A percentile compares a stretch with the other conserved stretches of the same genome.
phyloP scores from a whole-genome alignment of 1,140 invertebrate genomes.

The Rhyzopertha dominica region DNA sequence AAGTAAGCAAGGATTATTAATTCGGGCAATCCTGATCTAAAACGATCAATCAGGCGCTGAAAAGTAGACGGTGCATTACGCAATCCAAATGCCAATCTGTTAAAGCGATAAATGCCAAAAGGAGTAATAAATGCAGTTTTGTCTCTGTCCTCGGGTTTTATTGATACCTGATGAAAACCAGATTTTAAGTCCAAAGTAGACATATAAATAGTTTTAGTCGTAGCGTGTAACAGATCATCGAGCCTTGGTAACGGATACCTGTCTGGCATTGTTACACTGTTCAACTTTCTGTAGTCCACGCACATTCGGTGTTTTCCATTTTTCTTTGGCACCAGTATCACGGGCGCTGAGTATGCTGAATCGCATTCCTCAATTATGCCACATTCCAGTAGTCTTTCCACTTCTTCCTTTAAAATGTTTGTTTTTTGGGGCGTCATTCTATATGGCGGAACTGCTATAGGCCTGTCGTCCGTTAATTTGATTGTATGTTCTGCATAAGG shows the following conservation, averaged over 20 bases:
- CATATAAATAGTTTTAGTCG: no score
- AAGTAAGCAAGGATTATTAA: neutral
- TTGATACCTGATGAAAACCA: neutral
- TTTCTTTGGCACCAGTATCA: slow-evolving; percentile 44
- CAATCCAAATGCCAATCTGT: neutral
- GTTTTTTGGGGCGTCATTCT: no score
- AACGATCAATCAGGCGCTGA: neutral
- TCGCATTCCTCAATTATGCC: no score
- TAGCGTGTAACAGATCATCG: no score
- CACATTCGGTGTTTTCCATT: slow-evolving; percentile 45
- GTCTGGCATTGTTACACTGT: slow-evolving; percentile 27
- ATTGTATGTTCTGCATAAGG: no score
- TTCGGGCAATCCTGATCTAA: neutral
- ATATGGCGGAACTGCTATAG: no score
- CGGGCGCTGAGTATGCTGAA: slow-evolving; percentile 37
- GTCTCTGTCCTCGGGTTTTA: neutral
- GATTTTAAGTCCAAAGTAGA: neutral
- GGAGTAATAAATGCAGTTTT: slow-evolving; percentile 1
- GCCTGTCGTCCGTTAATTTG: no score
- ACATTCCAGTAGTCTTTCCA: no score
- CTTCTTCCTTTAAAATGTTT: no score
- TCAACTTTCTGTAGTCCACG: slow-evolving; percentile 48
- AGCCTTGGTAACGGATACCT: slow-evolving; percentile 21
- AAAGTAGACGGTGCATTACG: neutral
- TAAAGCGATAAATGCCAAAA: neutral